Percentiles rank a stretch among this genome's conserved stretches.
phyloP scores from a whole-genome alignment of 2,113 vertebrate species.

The Oophaga pumilio region DNA sequence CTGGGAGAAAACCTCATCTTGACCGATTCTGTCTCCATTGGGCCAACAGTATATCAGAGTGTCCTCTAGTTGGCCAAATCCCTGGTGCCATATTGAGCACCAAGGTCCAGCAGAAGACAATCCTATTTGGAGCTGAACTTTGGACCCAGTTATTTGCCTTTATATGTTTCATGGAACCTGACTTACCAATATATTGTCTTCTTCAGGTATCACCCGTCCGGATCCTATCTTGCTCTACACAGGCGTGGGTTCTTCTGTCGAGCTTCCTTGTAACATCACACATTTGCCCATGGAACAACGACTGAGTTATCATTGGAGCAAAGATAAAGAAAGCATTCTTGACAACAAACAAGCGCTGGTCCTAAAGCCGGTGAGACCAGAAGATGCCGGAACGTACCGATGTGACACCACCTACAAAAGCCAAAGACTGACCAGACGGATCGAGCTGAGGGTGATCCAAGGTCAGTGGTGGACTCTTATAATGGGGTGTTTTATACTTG shows the following conservation, averaged over 20 bases:
- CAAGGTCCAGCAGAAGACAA: neutral
- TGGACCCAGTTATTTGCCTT: neutral
- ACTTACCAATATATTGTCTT: neutral
- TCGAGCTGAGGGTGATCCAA: conserved; percentile 47
- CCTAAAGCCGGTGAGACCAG: conserved; percentile 4
- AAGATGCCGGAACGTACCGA: conserved; percentile 36
- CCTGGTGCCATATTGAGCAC: neutral
- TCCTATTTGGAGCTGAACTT: neutral
- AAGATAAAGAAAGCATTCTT: neutral
- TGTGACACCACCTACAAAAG: conserved; percentile 37
- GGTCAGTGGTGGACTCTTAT: conserved; percentile 8
- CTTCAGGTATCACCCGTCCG: conserved; percentile 22
- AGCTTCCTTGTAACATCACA: conserved; percentile 33
- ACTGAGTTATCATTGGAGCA: conserved; percentile 8
- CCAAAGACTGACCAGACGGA: neutral
- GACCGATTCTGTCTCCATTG: neutral
- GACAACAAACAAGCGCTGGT: neutral
- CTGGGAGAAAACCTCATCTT: too few species aligned
- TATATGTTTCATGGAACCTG: neutral
- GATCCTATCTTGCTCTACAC: conserved; percentile 1
- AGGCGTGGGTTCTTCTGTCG: neutral
- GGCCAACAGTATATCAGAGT: neutral
- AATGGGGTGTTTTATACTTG: neutral
- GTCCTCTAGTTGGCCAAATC: neutral
- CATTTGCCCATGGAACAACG: neutral